Evolutionary conservation across 1,140 invertebrate genomes (phyloP).

Genomic region (Aethina tumida): DNA sequence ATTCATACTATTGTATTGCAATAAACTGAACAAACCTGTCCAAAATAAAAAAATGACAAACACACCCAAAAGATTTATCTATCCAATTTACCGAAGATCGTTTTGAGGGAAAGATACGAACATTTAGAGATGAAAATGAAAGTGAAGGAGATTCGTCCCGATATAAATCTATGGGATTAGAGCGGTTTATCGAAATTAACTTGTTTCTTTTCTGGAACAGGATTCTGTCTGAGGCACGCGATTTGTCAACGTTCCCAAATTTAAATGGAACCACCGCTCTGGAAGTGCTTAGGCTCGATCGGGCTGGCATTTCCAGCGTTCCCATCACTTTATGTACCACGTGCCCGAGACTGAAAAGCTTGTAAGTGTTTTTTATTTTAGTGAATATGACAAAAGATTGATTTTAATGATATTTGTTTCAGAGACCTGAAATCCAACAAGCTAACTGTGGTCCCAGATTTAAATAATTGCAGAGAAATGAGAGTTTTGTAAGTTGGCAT

Average conservation of each 20-base stretch:
- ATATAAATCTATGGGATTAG: too few species aligned
- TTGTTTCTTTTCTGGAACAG: conserved; percentile 41
- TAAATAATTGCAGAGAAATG: conserved; percentile 64
- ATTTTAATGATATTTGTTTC: conserved; percentile 30
- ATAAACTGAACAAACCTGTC: too few species aligned
- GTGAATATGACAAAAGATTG: neutral
- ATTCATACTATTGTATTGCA: too few species aligned
- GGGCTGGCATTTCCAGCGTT: conserved; percentile 60
- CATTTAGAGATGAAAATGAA: too few species aligned
- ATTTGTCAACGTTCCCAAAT: conserved; percentile 68
- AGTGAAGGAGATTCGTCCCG: too few species aligned
- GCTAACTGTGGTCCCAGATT: conserved; percentile 57
- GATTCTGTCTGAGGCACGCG: conserved; percentile 73
- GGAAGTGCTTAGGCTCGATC: conserved; percentile 71
- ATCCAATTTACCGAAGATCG: too few species aligned
- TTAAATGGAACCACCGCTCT: conserved; percentile 67
- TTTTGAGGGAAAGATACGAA: too few species aligned
- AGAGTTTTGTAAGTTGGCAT: conserved; percentile 88
- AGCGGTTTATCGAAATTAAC: too few species aligned
- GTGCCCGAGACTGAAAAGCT: conserved; percentile 67
- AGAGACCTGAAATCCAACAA: conserved; percentile 80
- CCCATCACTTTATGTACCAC: conserved; percentile 66
- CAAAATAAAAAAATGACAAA: too few species aligned
- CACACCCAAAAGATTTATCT: too few species aligned
- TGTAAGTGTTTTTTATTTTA: conserved; percentile 57